phyloP scores from a whole-genome alignment of 1,140 invertebrate species.

The Neomicropteryx cornuta region DNA sequence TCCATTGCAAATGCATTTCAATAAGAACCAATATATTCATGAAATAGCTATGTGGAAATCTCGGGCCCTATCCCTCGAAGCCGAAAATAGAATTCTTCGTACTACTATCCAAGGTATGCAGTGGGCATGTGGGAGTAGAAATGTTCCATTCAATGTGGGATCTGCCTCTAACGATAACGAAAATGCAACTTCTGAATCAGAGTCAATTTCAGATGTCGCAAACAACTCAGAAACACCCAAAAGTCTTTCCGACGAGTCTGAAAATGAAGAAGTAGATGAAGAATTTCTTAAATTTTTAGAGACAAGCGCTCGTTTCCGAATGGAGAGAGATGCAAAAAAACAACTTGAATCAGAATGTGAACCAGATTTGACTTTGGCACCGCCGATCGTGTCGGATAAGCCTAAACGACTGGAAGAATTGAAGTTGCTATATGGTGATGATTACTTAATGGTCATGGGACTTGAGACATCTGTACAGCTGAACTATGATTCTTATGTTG shows the following conservation, averaged over 20 bases:
- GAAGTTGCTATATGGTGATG: constrained; percentile 45
- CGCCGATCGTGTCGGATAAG: constrained; percentile 15
- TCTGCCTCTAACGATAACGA: constrained; percentile 5
- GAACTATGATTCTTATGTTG: constrained; percentile 49
- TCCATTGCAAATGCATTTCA: no score
- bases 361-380: constrained; percentile 12
- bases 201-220: no score
- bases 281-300: constrained; percentile 53
- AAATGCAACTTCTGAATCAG: no score
- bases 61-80: constrained; percentile 46
- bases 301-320: constrained; percentile 44
- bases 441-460: constrained; percentile 54
- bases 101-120: constrained; percentile 32
- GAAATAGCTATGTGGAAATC: constrained; percentile 56
- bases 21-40: constrained; percentile 39
- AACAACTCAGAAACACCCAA: not conserved
- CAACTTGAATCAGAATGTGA: constrained; percentile 21
- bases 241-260: not conserved
- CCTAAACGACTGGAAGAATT: constrained; percentile 28
- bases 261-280: constrained; percentile 40
- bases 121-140: constrained; percentile 11
- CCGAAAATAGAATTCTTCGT: constrained; percentile 49
- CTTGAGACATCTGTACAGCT: constrained; percentile 63
- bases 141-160: constrained; percentile 1
- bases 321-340: constrained; percentile 33